Base-by-base conservation (phyloP, 2,888 invertebrate genomes). In the Conomelus anceps region DNA sequence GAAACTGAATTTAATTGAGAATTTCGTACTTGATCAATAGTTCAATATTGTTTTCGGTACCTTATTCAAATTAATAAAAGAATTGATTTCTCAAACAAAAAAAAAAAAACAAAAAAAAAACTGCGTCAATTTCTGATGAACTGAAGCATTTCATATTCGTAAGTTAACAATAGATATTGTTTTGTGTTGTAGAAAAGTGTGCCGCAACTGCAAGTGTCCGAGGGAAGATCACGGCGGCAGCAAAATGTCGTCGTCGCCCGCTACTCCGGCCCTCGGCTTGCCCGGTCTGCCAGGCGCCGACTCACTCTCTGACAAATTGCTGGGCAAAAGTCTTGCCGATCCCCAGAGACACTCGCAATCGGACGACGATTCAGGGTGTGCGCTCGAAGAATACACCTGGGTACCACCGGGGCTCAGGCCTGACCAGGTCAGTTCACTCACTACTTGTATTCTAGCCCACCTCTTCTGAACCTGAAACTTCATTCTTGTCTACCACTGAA, bases 381-480 rank as follows among this genome's bases (percentile, higher is more conserved):
- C 99, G 23, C 94, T 99, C 91, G 99, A 99, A 93, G 99, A 99
- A 93, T 99, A 99, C 93, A 98, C 98, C 0, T 99, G 99, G 99
- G 98, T 99, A 91, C 99, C 99, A 84, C 98, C 98, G 1, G 99
- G 99, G 90, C 94, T 99, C 22, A 96, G 98, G 93, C 98, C 99
- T 0, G 99, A 99, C 94, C 98, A 99, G 96, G 99, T 99, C 93
- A 94, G 94, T n/a, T 23, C 20, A 20, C 11, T 4, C 4, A 88
- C 23, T 7, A 34, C n/a, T 6, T 17, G 34, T 34, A 1, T 34
- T 9, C 13, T 34, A 84, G 26, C 29, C 22, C 24, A 20, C 34
- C 23, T n/a, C n/a, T n/a, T n/a, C n/a, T n/a, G n/a, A 88, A 88
- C 85, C 63, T 22, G n/a, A n/a, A n/a, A 26, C 88, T 84, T 88